Percentiles rank a stretch among this genome's conserved stretches.
Evolutionary conservation across 2,797 vertebrate species (phyloP).

Genomic region (Enteromius anoplus): DNA sequence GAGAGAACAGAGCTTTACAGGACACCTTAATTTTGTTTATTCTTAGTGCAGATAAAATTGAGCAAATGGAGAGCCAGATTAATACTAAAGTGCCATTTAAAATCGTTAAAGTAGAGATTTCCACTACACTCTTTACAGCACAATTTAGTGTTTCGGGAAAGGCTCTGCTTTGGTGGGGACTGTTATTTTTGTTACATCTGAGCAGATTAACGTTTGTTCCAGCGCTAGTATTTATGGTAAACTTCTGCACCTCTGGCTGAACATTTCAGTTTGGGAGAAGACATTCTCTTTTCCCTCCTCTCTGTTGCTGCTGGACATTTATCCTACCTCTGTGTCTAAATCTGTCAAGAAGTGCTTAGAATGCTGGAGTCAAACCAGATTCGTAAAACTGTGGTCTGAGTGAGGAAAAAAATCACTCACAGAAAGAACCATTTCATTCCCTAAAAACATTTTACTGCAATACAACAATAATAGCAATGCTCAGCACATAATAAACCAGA

Average conservation of each 20-base stretch:
- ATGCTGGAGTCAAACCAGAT: conserved; percentile 36
- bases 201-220: neutral
- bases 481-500: neutral
- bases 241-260: conserved; percentile 14
- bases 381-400: conserved; percentile 14
- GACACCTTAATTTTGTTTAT: conserved; percentile 36
- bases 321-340: conserved; percentile 11
- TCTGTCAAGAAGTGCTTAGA: conserved; percentile 26
- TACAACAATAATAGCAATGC: conserved; percentile 12
- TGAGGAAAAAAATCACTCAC: conserved; percentile 16
- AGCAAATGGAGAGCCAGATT: neutral
- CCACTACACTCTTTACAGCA: neutral
- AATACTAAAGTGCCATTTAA: conserved; percentile 5
- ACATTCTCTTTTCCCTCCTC: conserved; percentile 19
- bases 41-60: conserved; percentile 17
- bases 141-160: conserved; percentile 7
- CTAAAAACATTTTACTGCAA: neutral
- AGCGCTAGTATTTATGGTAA: conserved; percentile 33
- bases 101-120: conserved; percentile 26
- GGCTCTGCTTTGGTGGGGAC: neutral
- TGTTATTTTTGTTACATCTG: conserved; percentile 19
- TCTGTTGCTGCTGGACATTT: conserved; percentile 15
- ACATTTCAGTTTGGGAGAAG: conserved; percentile 12
- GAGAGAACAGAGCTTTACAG: conserved; percentile 31
- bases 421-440: neutral